phyloP scores from a whole-genome alignment of 92 coral and sea anemone genomes.

The Parazoanthus swiftii region DNA sequence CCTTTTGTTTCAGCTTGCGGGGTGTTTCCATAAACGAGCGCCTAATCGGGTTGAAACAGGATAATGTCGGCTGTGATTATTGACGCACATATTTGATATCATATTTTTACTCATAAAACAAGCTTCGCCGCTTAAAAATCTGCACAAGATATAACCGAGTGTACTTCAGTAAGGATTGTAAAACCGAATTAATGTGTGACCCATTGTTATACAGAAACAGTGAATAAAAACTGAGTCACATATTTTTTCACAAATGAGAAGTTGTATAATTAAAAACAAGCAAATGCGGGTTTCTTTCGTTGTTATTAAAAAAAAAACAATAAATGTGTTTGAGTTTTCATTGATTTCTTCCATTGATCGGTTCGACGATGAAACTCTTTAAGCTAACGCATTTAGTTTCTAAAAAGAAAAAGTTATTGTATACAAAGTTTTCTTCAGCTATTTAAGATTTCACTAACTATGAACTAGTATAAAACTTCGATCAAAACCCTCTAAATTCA shows the following conservation, averaged over 20 bases:
- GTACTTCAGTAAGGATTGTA: not conserved
- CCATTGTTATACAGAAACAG: not conserved
- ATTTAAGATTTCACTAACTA: too few relatives aligned
- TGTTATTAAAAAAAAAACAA: conserved; percentile 1
- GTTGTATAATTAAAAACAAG: not conserved
- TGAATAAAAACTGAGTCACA: not conserved
- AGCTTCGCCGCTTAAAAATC: not conserved
- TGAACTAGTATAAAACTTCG: too few relatives aligned
- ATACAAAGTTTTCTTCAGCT: too few relatives aligned
- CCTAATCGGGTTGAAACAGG: not conserved
- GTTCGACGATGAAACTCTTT: not conserved
- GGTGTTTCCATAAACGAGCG: not conserved
- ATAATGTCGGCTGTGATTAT: not conserved
- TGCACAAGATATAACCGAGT: not conserved
- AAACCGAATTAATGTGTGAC: not conserved
- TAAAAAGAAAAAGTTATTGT: not conserved
- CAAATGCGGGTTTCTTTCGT: not conserved
- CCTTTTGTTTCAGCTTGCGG: conserved; percentile 17
- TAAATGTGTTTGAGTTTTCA: not conserved
- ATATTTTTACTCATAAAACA: not conserved
- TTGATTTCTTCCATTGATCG: not conserved
- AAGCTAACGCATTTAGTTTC: not conserved
- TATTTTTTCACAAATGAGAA: not conserved
- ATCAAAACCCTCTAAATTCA: too few relatives aligned
- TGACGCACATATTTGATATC: not conserved